phyloP scores from a whole-genome alignment of 2,113 vertebrate genomes.

The Ophthalmolycus amberensis region DNA sequence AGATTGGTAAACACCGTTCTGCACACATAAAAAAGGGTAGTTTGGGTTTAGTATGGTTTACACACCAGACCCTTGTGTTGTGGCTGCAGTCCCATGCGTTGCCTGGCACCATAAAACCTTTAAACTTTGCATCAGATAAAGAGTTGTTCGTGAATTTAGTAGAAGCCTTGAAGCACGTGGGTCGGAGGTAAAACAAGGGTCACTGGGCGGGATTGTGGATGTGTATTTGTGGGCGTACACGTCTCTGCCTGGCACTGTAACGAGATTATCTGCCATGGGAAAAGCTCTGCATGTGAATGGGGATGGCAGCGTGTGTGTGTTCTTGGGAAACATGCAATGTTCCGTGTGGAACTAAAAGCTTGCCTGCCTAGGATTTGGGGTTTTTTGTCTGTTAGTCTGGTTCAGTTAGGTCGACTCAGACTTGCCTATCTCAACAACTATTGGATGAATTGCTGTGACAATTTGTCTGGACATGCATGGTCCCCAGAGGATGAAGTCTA shows the following conservation, averaged over 20 bases:
- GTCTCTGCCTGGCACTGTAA: conserved; percentile 52
- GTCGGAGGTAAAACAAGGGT: conserved; percentile 35
- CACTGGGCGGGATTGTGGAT: conserved; percentile 13
- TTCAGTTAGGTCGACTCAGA: background rate
- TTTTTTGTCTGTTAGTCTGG: background rate
- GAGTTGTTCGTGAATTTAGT: conserved; percentile 22
- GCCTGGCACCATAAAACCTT: conserved; percentile 43
- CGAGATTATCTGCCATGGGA: conserved; percentile 66
- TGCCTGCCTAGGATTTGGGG: background rate
- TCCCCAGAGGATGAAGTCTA: background rate
- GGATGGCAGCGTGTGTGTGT: background rate
- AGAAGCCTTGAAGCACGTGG: conserved; percentile 34
- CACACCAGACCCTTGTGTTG: conserved; percentile 29
- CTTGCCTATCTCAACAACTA: background rate
- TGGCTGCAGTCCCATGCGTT: conserved; percentile 30
- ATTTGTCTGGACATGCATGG: background rate
- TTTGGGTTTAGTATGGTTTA: conserved; percentile 50
- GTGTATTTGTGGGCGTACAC: conserved; percentile 10
- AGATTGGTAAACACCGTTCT: conserved; percentile 63
- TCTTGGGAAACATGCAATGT: background rate
- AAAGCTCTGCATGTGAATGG: conserved; percentile 16
- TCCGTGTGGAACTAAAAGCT: background rate
- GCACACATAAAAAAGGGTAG: conserved; percentile 43
- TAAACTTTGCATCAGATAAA: conserved; percentile 15
- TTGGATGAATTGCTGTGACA: background rate